Base-by-base conservation (phyloP, 2,888 invertebrate species). In the Digitonthophagus gazella region DNA sequence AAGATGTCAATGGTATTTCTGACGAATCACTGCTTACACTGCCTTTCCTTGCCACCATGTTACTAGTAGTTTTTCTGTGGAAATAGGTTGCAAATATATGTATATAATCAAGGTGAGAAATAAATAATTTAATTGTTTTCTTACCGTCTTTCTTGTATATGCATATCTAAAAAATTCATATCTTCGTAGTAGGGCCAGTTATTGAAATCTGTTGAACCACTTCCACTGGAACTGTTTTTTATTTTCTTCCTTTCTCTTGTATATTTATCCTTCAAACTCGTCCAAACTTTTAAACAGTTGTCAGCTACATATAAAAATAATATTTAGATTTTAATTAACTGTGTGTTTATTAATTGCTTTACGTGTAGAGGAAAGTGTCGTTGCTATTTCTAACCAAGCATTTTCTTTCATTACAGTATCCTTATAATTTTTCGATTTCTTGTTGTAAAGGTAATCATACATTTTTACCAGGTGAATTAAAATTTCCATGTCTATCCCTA, bases 391-490 rank as follows among this genome's bases (percentile, higher is more conserved):
- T 18, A 11, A 18, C 61, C 20, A 58, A 58, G 2, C 20, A 61
- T 61, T 61, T 11, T 61, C 19, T 20, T 61, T 61, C 20, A 18
- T 61, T 3, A 19, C 8, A 5, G 19, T 19, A 20, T 19, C 61
- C n/a, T 61, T 61, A 20, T 19, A 61, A 14, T 61, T 1, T 19
- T 19, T 61, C 3, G 6, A 18, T 20, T 11, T 6, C 20, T 61
- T 61, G n/a, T 61, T 20, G 20, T 19, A 61, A 14, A 61, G 61
- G n/a, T 18, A 61, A n/a, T 61, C 61, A 20, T 61, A 19, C 19
- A 8, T 19, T 20, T 61, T 14, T 8, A 61, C 61, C 2, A 19
- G n/a, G 4, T 11, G 6, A 15, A 61, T 18, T n/a, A 61, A 19
- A 14, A 18, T 8, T 16, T 18, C 4, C n/a, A n/a, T 20, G 61